Base-by-base conservation (phyloP, 2,113 vertebrate species). In the Bostrychus sinensis region DNA sequence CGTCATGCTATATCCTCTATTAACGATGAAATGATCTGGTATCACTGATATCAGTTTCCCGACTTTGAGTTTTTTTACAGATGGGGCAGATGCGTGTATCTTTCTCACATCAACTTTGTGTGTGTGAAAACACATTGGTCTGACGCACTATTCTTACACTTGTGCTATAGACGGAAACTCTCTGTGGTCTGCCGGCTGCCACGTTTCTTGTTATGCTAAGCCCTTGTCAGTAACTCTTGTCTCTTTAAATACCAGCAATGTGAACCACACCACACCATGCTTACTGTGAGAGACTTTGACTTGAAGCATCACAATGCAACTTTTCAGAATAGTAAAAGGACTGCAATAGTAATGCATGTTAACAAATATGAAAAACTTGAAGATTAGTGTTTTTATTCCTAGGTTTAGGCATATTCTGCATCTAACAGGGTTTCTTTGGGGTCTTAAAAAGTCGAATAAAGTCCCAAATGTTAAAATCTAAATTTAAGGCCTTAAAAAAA, bases 101-200 rank as follows among this genome's bases (percentile, higher is more conserved):
- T 55, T 53, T 23, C 5, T 70, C 50, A 66, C 38, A 43, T 70
- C 19, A 43, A 25, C 20, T 3, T 48, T 4, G 6, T 20, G 30
- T 48, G 28, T n/a, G n/a, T n/a, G n/a, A n/a, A 75, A 54, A 85
- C 19, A 34, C 26, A 48, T 19, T 22, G 16, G 32, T 11, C 56
- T 39, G n/a, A n/a, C n/a, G 48, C 23, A 5, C 59, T 54, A 10
- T 1, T 38, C 32, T 48, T 4, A 62, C 60, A 4, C 25, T 20
- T 9, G 9, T 26, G 42, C 85, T 79, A 83, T 88, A 83, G 75
- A 84, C 75, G 88, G 88, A 79, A 66, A 74, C 66, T 37, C 19
- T 32, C 25, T 78, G 85, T 45, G 80, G 76, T 85, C 66, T 46
- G 46, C 8, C 1, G 61, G 41, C 28, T 11, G 10, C 50, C 55